phyloP scores from a whole-genome alignment of 2,888 invertebrate genomes.

The Callimorpha dominula region DNA sequence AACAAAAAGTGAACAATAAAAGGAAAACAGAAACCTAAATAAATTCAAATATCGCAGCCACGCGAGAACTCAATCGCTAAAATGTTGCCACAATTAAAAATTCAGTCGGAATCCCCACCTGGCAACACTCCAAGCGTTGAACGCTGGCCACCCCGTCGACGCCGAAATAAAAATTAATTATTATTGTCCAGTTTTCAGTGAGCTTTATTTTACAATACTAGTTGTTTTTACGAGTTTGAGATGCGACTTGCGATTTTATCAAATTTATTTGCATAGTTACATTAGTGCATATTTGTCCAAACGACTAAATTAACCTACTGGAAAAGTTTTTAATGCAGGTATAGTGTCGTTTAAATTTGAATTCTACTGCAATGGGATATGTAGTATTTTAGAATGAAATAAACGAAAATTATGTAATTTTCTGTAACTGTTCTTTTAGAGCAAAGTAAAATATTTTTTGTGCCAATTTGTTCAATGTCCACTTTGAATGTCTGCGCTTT shows the following conservation, averaged over 20 bases:
- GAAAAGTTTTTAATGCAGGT: not conserved
- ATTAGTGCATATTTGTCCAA: not conserved
- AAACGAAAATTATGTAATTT: not conserved
- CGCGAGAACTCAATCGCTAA: constrained; percentile 52
- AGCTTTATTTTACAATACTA: constrained; percentile 43
- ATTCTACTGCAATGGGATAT: not conserved
- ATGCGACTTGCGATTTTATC: constrained; percentile 32
- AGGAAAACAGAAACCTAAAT: constrained; percentile 31
- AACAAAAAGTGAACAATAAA: constrained; percentile 12
- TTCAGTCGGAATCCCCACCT: constrained; percentile 48
- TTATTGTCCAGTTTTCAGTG: constrained; percentile 50
- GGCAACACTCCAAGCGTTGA: constrained; percentile 59
- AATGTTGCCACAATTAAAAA: constrained; percentile 61
- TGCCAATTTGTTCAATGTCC: not conserved
- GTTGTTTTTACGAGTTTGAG: constrained; percentile 28
- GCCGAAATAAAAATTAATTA: constrained; percentile 59
- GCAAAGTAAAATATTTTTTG: not conserved
- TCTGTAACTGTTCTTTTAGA: not conserved
- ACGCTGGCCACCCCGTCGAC: constrained; percentile 47
- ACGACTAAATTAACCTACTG: not conserved
- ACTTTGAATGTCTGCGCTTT: not conserved
- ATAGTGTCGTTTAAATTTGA: not conserved
- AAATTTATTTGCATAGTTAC: constrained; percentile 32
- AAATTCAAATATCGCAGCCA: constrained; percentile 46
- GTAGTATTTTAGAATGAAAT: not conserved